Percentiles rank a stretch among this genome's conserved stretches.
phyloP scores from a whole-genome alignment of 2,113 vertebrate species.

The Chrysochloris asiatica region DNA sequence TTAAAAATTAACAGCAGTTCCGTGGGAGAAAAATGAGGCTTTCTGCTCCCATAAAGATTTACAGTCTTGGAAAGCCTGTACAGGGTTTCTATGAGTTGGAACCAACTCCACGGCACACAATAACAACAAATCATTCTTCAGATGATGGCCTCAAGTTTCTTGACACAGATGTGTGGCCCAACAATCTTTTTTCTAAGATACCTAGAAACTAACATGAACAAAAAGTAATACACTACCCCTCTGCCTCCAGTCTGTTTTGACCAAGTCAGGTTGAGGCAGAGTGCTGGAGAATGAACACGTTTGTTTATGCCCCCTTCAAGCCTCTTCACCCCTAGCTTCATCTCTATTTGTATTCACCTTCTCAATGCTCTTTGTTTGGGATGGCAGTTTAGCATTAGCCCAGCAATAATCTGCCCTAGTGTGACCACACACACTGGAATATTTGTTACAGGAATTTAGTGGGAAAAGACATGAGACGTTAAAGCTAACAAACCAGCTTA shows the following conservation, averaged over 20 bases:
- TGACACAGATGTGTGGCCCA: neutral
- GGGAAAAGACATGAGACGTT: neutral
- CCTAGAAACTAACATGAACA: neutral
- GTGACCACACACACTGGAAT: neutral
- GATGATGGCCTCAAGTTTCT: slow-evolving; percentile 34
- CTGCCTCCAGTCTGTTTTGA: slow-evolving; percentile 4
- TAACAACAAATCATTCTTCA: no score
- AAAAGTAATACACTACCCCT: neutral
- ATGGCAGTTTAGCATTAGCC: neutral
- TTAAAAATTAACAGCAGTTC: no score
- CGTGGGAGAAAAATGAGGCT: no score
- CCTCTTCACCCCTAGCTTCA: slow-evolving; percentile 18
- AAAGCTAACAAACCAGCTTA: slow-evolving; percentile 40
- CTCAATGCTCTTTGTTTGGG: slow-evolving; percentile 16
- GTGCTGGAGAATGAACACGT: neutral
- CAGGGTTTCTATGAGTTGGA: no score
- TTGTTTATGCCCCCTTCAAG: slow-evolving; percentile 35
- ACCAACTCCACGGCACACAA: no score
- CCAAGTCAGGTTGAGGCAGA: slow-evolving; percentile 30
- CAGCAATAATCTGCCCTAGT: neutral
- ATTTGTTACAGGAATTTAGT: slow-evolving; percentile 3
- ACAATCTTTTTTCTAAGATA: slow-evolving; percentile 31
- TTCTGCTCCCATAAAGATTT: no score
- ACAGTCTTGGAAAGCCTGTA: no score
- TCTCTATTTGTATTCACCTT: neutral